Percentiles rank a stretch among this genome's conserved stretches.
phyloP scores from a whole-genome alignment of 1,140 invertebrate species.

The Caerostris darwini region DNA sequence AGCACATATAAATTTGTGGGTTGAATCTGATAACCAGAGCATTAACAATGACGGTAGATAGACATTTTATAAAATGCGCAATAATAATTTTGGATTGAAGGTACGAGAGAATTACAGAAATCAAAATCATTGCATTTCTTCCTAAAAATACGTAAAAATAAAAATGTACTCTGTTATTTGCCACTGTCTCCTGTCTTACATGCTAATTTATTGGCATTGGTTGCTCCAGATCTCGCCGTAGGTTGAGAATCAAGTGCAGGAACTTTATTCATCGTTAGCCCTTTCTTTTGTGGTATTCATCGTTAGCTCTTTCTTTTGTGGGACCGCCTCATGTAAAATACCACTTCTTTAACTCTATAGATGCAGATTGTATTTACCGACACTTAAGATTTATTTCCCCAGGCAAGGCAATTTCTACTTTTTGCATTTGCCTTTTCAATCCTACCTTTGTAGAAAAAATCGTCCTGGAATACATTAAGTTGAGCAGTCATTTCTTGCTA shows the following conservation, averaged over 20 bases:
- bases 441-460: constrained; percentile 29
- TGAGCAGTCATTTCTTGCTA: constrained; percentile 65
- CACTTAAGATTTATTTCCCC: constrained; percentile 34
- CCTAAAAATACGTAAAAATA: neutral
- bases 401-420: neutral
- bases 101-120: too few species aligned
- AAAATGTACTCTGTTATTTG: neutral
- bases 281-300: constrained; percentile 24
- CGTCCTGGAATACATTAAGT: constrained; percentile 58
- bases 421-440: neutral
- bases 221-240: neutral
- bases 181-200: neutral
- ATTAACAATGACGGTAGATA: too few species aligned
- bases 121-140: too few species aligned
- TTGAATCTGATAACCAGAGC: too few species aligned
- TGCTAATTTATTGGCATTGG: constrained; percentile 4
- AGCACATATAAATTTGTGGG: too few species aligned
- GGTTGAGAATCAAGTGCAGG: constrained; percentile 8
- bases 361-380: constrained; percentile 13
- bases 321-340: neutral
- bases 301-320: constrained; percentile 6
- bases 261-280: constrained; percentile 21
- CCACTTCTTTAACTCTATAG: neutral
- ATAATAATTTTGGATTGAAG: too few species aligned
- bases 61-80: too few species aligned